Base-by-base conservation (phyloP, 2,888 invertebrate species). In the Drosophila lutescens region DNA sequence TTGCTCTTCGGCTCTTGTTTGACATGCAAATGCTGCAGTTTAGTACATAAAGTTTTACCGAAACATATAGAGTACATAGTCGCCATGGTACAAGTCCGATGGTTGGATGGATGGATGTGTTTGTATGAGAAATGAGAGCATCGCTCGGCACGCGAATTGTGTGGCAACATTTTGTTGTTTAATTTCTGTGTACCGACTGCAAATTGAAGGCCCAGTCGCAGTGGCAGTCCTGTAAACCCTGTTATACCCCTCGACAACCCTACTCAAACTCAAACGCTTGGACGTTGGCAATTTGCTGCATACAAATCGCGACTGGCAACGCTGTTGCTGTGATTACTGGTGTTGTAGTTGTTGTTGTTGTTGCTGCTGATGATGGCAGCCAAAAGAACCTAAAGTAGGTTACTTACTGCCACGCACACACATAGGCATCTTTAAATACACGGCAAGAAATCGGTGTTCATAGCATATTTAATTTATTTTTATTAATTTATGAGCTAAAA, bases 351-450 rank as follows among this genome's bases (percentile, higher is more conserved):
- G 26, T 23, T 23, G 49, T 50, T 54, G 54, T n/a, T 41, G 8
- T 12, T 32, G n/a, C 20, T 23, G 20, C 44, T 44, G 34, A 34
- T 57, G 34, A 47, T 69, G 80, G 82, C 82, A 79, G 74, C 65
- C 65, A 82, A 82, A 77, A 76, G 54, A 68, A 84, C 86, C 74
- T 80, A 67, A 86, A 86, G 81, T 82, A 75, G 82, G 82, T 82
- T 82, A 86, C 75, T 85, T 75, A 67, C 60, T 32, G 23, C 62
- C 66, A 50, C 69, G 65, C 32, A 66, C 47, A 59, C 36, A 55
- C 54, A 43, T 38, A 46, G 26, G 47, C 40, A 32, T 17, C 20
- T 59, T 51, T 15, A 7, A n/a, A 20, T 20, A 15, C 44, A 60
- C 50, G 57, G 55, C 38, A 17, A 30, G 13, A 55, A 57, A 26